Percentiles rank a stretch among this genome's conserved stretches.
Evolutionary conservation across 2,888 invertebrate genomes (phyloP).

Genomic region (Athalia circularis): DNA sequence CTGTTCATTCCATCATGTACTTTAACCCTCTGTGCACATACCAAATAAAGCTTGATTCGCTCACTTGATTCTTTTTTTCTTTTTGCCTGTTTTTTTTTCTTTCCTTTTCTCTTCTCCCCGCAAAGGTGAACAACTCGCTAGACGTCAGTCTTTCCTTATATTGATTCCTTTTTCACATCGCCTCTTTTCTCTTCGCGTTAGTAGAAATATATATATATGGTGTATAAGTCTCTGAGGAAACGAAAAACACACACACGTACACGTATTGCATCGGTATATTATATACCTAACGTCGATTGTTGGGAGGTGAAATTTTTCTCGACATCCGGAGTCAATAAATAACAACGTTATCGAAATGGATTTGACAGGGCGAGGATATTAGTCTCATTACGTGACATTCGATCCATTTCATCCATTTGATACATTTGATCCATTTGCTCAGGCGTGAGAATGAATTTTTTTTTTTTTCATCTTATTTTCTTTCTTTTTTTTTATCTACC

Average conservation of each 20-base stretch:
- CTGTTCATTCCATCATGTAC: too few species aligned
- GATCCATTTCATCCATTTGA: not conserved
- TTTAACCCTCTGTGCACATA: too few species aligned
- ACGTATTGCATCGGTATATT: not conserved
- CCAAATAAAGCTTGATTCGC: too few species aligned
- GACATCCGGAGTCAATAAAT: slow-evolving; percentile 10
- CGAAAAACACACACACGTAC: not conserved
- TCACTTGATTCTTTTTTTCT: too few species aligned
- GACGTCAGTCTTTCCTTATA: slow-evolving; percentile 19
- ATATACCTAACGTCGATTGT: not conserved
- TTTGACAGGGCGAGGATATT: slow-evolving; percentile 3
- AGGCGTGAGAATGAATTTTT: too few species aligned
- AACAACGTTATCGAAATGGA: slow-evolving; percentile 21
- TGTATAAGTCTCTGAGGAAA: not conserved
- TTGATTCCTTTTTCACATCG: slow-evolving; percentile 19
- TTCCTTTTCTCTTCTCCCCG: too few species aligned
- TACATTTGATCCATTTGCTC: too few species aligned
- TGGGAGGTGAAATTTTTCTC: slow-evolving; percentile 10
- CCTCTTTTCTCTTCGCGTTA: not conserved
- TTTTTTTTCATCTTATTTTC: too few species aligned
- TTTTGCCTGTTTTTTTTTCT: too few species aligned
- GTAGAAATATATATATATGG: not conserved
- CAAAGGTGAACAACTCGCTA: not conserved
- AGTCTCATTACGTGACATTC: slow-evolving; percentile 5
- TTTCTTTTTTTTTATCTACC: too few species aligned